Conservation (phyloP, 1,140 invertebrate genomes). For the Pseudomyrmex pallidus region DNA sequence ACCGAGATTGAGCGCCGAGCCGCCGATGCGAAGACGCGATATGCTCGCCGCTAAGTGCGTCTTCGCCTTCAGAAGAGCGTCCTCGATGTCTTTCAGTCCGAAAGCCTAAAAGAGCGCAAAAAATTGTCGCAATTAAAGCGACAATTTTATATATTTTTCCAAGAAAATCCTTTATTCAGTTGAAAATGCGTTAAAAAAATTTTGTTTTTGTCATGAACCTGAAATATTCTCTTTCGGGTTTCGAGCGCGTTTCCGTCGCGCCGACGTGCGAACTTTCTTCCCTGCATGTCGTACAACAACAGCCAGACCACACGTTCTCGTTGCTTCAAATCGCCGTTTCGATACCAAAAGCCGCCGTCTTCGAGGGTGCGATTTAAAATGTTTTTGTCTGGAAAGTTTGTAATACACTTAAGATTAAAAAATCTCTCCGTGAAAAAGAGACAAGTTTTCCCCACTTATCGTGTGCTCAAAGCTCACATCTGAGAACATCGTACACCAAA, state of each 20-base stretch:
- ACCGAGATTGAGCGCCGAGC: conserved; percentile 86
- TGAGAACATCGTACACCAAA: conserved; percentile 91
- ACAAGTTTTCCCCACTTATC: conserved; percentile 89
- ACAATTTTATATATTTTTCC: background rate
- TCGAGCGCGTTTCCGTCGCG: conserved; percentile 78
- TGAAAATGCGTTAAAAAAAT: background rate
- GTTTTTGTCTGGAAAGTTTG: conserved; percentile 86
- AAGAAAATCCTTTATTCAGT: background rate
- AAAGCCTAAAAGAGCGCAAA: conserved; percentile 76
- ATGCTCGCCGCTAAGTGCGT: conserved; percentile 90
- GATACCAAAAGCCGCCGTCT: conserved; percentile 88
- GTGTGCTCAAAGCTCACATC: conserved; percentile 87
- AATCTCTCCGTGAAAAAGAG: conserved; percentile 68
- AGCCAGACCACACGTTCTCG: conserved; percentile 86
- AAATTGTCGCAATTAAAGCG: background rate
- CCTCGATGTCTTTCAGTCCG: conserved; percentile 86
- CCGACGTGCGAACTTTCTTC: conserved; percentile 85
- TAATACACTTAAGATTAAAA: background rate
- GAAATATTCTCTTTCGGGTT: conserved; percentile 79
- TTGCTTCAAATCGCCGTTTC: conserved; percentile 83
- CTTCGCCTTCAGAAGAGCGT: conserved; percentile 87
- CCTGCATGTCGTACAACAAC: conserved; percentile 88
- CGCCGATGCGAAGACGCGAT: conserved; percentile 88
- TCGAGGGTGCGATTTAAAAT: conserved; percentile 89
- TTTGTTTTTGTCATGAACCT: conserved; percentile 30